Base-by-base conservation (phyloP, 2,797 vertebrate species). In the Schizopygopsis pylzovi region DNA sequence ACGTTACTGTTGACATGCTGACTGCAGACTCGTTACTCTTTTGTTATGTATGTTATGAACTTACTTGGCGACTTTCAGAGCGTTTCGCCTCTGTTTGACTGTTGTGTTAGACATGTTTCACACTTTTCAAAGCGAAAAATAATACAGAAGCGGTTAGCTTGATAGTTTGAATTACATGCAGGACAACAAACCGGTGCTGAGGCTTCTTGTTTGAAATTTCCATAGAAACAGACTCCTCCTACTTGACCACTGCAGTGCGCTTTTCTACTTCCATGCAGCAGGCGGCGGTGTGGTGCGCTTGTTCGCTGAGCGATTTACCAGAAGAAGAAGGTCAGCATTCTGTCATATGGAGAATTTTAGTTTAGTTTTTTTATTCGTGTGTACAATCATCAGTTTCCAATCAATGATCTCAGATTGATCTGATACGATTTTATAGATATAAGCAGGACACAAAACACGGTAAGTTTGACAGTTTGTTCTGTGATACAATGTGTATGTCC, bases 1-100 rank as follows among this genome's bases (percentile, higher is more conserved):
- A 33, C 28, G 28, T 33, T 33, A 8, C 3, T n/a, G 18, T 3
- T 76, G 13, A 76, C 28, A 45, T 13, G n/a, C 49, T 45, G 43
- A 45, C 9, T 45, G 9, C 43, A 45, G 43, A 45, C 43, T 45
- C 43, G 43, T 61, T 39, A 4, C 79, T 49, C 33, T 59, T 56
- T 5, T 7, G 6, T 25, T 18, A 73, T 45, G 12, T 28, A 71
- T 0, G 33, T 33, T 33, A 33, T 15, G 0, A 22, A 92, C 94
- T 93, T 91, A 95, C 95, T 88, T 87, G 13, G 89, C 85, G 28
- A 92, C 87, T 82, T 92, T 90, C 25, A 92, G 71, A 71, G 88
- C 0, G 0, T 84, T 86, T 82, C 81, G 93, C 80, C 56, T 91
- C 82, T 87, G 84, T 77, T 89, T 92, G 4, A 10, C 59, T 47